Base-by-base conservation (phyloP, 2,113 vertebrate species). In the Coptodon rendalli region DNA sequence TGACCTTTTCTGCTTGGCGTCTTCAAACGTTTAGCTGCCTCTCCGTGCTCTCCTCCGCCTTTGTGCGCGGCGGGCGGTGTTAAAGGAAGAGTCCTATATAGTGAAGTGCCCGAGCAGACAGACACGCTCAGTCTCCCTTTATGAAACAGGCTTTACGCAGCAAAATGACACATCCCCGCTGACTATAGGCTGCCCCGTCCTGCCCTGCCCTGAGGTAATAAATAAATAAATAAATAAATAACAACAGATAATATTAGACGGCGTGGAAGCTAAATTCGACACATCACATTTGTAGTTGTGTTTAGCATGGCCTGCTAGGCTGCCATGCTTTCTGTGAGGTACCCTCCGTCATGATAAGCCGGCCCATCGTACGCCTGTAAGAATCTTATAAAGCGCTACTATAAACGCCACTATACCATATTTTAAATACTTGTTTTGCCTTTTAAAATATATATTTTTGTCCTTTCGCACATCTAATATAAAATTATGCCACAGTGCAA, bases 1-100 rank as follows among this genome's bases (percentile, higher is more conserved):
- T 95, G 94, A 96, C 95, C 94, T 95, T 94, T 66, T 94, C 90
- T 91, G 88, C 93, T 88, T 92, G 71, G 87, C 89, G 93, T 94
- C 91, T 90, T 93, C 91, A 90, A 91, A 92, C 89, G 86, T 92
- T 93, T 90, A 87, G 93, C 89, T 91, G 93, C 61, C 88, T 83
- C 89, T 24, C 61, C 78, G 81, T 91, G 92, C 85, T 87, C 91
- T 78, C 73, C 86, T 24, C 36, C 27, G 86, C 83, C 92, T 94
- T 95, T 94, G 91, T 94, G 81, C 29, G 81, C 40, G 84, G 50
- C 50, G 86, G 82, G 52, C 81, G 82, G 81, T 22, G 87, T 73
- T 83, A 81, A 68, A 91, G 71, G 88, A 89, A 92, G 68, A 91
- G 85, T 78, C 89, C 73, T 63, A 57, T 52, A 61, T 22, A 68